phyloP scores from a whole-genome alignment of 2,888 invertebrate genomes.

The Odontomyia ornata region DNA sequence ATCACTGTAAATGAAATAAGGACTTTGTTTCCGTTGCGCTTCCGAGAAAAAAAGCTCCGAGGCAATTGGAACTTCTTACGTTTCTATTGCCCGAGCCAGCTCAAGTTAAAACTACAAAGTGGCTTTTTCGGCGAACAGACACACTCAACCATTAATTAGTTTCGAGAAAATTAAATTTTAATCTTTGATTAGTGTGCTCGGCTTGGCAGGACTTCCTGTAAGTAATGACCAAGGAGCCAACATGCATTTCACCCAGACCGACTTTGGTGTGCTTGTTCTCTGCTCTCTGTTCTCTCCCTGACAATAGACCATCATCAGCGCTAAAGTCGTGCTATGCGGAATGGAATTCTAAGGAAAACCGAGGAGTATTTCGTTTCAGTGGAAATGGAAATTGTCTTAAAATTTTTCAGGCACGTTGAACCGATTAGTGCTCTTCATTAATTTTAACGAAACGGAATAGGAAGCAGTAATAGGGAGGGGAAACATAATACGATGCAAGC shows the following conservation, averaged over 20 bases:
- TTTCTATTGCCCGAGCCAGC: neutral
- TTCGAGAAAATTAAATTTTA: slow-evolving; percentile 37
- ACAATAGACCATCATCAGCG: slow-evolving; percentile 1
- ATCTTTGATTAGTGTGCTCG: slow-evolving; percentile 33
- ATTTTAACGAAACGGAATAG: neutral
- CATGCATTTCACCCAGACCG: neutral
- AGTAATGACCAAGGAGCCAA: neutral
- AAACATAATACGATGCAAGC: neutral
- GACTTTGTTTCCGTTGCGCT: too few relatives aligned
- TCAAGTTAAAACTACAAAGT: neutral
- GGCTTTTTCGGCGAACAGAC: slow-evolving; percentile 6
- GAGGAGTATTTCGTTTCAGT: neutral
- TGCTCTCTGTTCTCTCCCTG: neutral
- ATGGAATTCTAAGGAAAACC: neutral
- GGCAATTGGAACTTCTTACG: neutral
- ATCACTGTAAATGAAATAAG: too few relatives aligned
- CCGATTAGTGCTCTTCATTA: slow-evolving; percentile 35
- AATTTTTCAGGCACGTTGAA: slow-evolving; percentile 33
- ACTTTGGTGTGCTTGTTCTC: neutral
- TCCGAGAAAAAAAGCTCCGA: too few relatives aligned
- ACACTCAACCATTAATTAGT: slow-evolving; percentile 39
- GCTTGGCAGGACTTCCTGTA: neutral
- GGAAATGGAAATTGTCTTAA: slow-evolving; percentile 11
- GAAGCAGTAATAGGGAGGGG: neutral
- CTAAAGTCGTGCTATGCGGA: neutral